phyloP scores from a whole-genome alignment of 2,888 invertebrate species.

The Vannuccia rotundouncinata region DNA sequence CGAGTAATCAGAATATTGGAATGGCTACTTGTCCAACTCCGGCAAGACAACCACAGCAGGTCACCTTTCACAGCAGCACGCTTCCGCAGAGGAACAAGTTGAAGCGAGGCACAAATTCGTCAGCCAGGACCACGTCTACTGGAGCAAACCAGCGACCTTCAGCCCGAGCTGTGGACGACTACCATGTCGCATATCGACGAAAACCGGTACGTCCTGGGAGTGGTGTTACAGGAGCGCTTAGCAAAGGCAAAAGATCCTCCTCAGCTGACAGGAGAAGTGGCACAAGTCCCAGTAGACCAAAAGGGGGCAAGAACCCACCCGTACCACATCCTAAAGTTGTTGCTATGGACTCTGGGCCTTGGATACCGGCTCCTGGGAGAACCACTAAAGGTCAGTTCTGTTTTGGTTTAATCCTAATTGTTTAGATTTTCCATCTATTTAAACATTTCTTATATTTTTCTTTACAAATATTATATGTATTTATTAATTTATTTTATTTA shows the following conservation, averaged over 20 bases:
- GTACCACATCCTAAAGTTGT: neutral
- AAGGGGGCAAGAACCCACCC: neutral
- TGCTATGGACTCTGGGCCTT: slow-evolving; percentile 44
- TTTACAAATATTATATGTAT: too few species aligned
- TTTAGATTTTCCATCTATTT: too few species aligned
- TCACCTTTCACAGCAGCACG: neutral
- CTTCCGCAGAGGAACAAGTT: neutral
- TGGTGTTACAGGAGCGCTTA: too few species aligned
- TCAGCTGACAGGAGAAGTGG: too few species aligned
- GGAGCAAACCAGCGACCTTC: neutral
- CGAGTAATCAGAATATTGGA: too few species aligned
- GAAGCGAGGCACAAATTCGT: neutral
- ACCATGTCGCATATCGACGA: neutral
- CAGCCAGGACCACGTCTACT: neutral
- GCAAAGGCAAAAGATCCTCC: too few species aligned
- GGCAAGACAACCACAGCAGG: neutral
- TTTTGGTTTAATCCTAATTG: too few species aligned
- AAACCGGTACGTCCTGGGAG: slow-evolving; percentile 19
- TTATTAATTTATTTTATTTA: too few species aligned
- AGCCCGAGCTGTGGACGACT: neutral
- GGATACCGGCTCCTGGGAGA: slow-evolving; percentile 54
- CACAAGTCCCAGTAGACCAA: too few species aligned
- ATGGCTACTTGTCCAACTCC: neutral
- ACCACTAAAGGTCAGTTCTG: slow-evolving; percentile 45
- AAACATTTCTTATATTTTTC: too few species aligned